Evolutionary conservation across 2,113 vertebrate species (phyloP), one percentile per base, ranked within the genome.

Genomic region (Scartelaos histophorus): DNA sequence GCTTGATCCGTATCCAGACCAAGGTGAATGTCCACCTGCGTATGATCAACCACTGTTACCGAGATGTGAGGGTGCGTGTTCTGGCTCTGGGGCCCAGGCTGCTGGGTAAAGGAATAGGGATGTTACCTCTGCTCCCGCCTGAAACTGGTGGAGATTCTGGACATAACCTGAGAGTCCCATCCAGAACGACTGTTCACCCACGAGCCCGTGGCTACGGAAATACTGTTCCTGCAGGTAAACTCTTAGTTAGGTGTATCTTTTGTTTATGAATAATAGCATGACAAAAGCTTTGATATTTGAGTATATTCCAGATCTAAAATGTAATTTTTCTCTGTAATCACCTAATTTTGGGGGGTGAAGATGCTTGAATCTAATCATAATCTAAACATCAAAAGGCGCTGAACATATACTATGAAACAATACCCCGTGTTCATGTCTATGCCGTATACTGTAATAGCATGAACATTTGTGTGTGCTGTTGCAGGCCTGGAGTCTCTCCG

Each of bases 401-500:
- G 47, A 19, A 51, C 17, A 51, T 51, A 4, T 47, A 7, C 16
- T 19, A 17, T 51, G 47, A 51, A 51, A 19, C 16, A 19, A 51
- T 19, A 54, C 7, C 51, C 19, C 10, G 19, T 21, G 19, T 21
- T 10, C 2, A 21, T 54, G 17, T 11, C 19, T 53, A 2, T 53
- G 19, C 1, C 51, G 7, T 53, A 54, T 21, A n/a, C 17, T n/a
- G 19, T n/a, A 21, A 54, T 21, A 19, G 49, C 17, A 53, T 58
- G n/a, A 58, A 25, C 24, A 7, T 16, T 34, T 29, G 25, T 34
- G 13, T 60, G 29, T 74, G 54, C 74, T 5, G 12, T 67, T 22
- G 5, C 88, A 97, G 97, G 97, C 73, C 93, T 98, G 56, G 97
- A 98, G 88, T 98, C 96, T 5, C 93, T 98, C 0, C 91, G 96